phyloP scores from a whole-genome alignment of 2,113 vertebrate species.

The Pica pica region DNA sequence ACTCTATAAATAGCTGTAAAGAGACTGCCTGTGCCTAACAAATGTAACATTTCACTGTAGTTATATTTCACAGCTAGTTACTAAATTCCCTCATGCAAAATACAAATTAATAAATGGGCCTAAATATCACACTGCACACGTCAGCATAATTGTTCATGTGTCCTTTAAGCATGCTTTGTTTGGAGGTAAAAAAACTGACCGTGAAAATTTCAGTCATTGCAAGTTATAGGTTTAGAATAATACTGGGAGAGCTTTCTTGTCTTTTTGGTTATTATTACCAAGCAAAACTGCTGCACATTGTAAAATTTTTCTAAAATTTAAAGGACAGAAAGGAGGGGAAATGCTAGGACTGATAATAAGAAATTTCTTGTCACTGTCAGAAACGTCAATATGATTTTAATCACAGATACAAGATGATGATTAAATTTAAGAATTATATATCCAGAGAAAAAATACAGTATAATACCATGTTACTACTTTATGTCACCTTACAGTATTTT shows the following conservation, averaged over 20 bases:
- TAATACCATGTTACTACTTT: not conserved
- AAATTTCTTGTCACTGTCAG: not conserved
- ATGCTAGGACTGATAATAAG: not conserved
- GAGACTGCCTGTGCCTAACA: not conserved
- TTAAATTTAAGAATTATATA: not conserved
- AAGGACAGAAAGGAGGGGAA: not conserved
- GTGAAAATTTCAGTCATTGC: not conserved
- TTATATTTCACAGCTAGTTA: constrained; percentile 13
- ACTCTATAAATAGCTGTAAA: not conserved
- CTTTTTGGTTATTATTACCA: not conserved
- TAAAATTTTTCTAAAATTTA: not conserved
- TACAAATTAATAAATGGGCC: constrained; percentile 32
- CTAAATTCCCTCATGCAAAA: constrained; percentile 31
- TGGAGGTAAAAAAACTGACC: not conserved
- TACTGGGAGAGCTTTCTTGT: not conserved
- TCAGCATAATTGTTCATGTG: not conserved
- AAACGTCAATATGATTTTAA: not conserved
- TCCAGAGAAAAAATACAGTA: not conserved
- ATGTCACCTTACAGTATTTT: not conserved
- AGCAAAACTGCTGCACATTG: not conserved
- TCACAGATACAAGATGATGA: not conserved
- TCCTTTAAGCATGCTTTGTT: not conserved
- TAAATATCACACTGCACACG: not conserved
- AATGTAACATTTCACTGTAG: not conserved
- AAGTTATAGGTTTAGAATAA: not conserved